A percentile compares a stretch with the other conserved stretches of the same genome.
phyloP scores from a whole-genome alignment of 2,113 vertebrate genomes.

The Gymnocephalus cernua region DNA sequence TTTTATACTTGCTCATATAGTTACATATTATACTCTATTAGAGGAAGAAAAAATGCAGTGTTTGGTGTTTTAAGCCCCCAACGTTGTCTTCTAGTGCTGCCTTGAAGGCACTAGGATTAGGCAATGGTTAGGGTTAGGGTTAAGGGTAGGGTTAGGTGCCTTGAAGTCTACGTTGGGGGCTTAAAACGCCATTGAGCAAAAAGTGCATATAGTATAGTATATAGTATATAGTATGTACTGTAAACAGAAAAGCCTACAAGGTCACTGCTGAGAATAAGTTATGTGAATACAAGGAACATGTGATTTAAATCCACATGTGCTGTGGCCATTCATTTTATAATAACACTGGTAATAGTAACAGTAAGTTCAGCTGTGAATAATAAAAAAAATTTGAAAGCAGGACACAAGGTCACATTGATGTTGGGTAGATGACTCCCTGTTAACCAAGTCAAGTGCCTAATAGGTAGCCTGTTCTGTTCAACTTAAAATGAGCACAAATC shows the following conservation, averaged over 20 bases:
- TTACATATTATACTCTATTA: neutral
- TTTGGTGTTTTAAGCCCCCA: too few species aligned
- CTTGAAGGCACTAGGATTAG: too few species aligned
- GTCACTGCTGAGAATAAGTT: neutral
- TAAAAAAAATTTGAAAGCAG: constrained; percentile 4
- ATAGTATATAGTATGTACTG: neutral
- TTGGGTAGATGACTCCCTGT: neutral
- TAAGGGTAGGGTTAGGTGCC: too few species aligned
- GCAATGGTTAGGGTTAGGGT: too few species aligned
- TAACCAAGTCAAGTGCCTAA: constrained; percentile 19
- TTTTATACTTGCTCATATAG: constrained; percentile 1
- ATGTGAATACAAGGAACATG: neutral
- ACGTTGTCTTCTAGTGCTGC: too few species aligned
- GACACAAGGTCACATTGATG: constrained; percentile 18
- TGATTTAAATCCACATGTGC: neutral
- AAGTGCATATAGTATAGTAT: too few species aligned
- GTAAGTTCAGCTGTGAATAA: neutral
- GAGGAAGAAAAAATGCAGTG: neutral
- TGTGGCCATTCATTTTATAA: neutral
- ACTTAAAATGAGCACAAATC: constrained; percentile 44
- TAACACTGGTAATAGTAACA: neutral
- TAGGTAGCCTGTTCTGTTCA: constrained; percentile 7
- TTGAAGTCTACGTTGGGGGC: too few species aligned
- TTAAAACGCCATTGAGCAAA: too few species aligned
- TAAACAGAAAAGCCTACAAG: neutral